phyloP scores from a whole-genome alignment of 2,888 invertebrate species.

The Crepidodera aurea region DNA sequence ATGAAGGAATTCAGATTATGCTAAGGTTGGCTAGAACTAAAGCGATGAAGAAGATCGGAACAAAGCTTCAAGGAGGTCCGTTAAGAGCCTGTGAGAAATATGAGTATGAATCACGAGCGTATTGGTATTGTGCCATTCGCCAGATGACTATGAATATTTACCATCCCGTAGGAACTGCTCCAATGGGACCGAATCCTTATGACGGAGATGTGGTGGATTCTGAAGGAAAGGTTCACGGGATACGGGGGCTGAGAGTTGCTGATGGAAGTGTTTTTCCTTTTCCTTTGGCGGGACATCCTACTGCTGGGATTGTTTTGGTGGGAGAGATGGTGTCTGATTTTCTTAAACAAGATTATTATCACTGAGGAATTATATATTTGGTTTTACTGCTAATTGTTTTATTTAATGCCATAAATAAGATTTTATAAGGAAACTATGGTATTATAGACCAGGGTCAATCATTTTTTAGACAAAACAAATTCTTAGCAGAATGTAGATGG shows the following conservation, averaged over 20 bases:
- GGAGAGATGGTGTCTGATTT: conserved; percentile 72
- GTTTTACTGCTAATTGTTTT: background rate
- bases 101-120: conserved; percentile 67
- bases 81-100: conserved; percentile 60
- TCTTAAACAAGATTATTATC: conserved; percentile 36
- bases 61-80: conserved; percentile 51
- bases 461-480: no score
- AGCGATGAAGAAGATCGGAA: conserved; percentile 64
- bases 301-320: conserved; percentile 73
- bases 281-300: conserved; percentile 71
- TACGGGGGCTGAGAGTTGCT: conserved; percentile 67
- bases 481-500: no score
- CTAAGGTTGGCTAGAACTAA: conserved; percentile 61
- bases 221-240: conserved; percentile 68
- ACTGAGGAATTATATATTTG: background rate
- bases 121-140: conserved; percentile 71
- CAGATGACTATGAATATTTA: conserved; percentile 35
- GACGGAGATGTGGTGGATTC: conserved; percentile 70
- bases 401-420: no score
- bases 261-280: conserved; percentile 73
- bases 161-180: conserved; percentile 36
- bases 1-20: conserved; percentile 63
- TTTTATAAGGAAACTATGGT: no score
- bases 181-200: conserved; percentile 70
- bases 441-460: no score